A percentile compares a stretch with the other conserved stretches of the same genome.
Conservation (phyloP, 2,888 invertebrate species). For the Therioaphis trifolii region DNA sequence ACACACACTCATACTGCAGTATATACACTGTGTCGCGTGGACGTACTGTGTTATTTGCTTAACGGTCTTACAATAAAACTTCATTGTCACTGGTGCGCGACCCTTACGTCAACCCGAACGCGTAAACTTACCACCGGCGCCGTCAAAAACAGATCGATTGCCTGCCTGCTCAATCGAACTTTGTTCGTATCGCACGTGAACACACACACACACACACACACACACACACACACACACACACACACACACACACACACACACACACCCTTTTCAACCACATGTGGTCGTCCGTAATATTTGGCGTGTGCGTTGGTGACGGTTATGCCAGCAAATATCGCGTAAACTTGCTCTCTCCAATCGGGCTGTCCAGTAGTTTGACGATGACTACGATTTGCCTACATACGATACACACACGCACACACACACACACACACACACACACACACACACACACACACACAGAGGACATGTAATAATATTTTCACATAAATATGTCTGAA, state of each 20-base stretch:
- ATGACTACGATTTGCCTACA: neutral
- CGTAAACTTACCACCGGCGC: no score
- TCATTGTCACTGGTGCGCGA: neutral
- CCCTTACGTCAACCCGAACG: no score
- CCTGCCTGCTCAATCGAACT: neutral
- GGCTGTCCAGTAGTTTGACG: no score
- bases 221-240: neutral
- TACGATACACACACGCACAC: no score
- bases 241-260: neutral
- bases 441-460: neutral
- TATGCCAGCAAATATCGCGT: neutral
- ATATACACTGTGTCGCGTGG: neutral
- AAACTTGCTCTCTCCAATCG: no score
- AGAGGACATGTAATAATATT: no score
- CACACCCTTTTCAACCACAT: conserved; percentile 21
- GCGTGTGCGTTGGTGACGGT: neutral
- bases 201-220: neutral
- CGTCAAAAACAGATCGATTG: conserved; percentile 48
- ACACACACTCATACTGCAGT: neutral
- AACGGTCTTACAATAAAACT: neutral
- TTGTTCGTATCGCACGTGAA: no score
- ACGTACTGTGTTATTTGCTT: neutral
- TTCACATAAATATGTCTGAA: no score
- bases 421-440: neutral
- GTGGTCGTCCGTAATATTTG: conserved; percentile 3